phyloP scores from a whole-genome alignment of 2,113 vertebrate genomes.

The Chiloscyllium plagiosum region DNA sequence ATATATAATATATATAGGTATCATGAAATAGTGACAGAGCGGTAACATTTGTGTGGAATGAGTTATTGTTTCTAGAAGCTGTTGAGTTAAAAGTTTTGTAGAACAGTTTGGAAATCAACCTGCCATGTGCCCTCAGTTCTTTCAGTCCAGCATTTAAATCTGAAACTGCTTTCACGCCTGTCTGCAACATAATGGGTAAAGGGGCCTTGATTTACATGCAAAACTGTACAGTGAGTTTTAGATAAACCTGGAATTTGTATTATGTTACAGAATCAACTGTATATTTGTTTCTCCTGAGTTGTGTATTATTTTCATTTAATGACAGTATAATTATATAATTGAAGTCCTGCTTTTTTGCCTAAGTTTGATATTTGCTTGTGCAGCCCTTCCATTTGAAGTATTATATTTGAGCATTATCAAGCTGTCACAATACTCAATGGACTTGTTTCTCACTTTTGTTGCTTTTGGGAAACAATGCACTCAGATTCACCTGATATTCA shows the following conservation, averaged over 20 bases:
- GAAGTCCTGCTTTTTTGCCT: not conserved
- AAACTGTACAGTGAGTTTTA: conserved; percentile 34
- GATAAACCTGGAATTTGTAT: conserved; percentile 29
- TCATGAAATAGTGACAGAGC: not conserved
- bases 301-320: conserved; percentile 6
- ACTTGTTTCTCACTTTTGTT: not conserved
- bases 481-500: not conserved
- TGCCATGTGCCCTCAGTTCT: not conserved
- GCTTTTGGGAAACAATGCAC: not conserved
- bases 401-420: not conserved
- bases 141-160: not conserved
- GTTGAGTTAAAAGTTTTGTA: conserved; percentile 3
- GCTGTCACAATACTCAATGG: not conserved
- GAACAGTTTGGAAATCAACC: not conserved
- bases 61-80: not conserved
- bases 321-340: not conserved
- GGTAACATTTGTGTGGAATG: not conserved
- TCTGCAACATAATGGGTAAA: not conserved
- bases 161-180: conserved; percentile 8
- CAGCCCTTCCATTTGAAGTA: not conserved
- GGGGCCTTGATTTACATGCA: conserved; percentile 26
- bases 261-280: conserved; percentile 31
- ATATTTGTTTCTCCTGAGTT: conserved; percentile 1
- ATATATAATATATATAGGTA: not conserved
- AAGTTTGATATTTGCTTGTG: not conserved